phyloP scores from a whole-genome alignment of 2,888 invertebrate genomes.

The Heliconius ismenius region DNA sequence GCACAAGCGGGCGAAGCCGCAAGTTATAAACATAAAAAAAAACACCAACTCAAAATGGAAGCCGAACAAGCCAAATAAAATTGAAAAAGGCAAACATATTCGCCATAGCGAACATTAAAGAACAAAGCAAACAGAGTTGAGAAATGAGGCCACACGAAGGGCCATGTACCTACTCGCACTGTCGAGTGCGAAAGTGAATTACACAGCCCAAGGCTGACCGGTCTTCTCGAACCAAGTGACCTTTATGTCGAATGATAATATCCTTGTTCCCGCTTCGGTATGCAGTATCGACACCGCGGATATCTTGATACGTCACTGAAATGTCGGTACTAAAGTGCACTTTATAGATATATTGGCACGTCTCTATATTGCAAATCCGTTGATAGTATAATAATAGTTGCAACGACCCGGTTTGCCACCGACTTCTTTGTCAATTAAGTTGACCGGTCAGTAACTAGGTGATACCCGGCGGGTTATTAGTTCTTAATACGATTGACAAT shows the following conservation, averaged over 20 bases:
- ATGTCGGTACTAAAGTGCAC: constrained; percentile 29
- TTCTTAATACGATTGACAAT: constrained; percentile 28
- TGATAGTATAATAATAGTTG: constrained; percentile 11
- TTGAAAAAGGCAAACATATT: constrained; percentile 41
- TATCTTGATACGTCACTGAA: constrained; percentile 51
- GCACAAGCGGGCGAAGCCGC: no score
- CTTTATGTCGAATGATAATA: constrained; percentile 76
- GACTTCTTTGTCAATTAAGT: constrained; percentile 20
- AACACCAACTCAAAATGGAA: constrained; percentile 9
- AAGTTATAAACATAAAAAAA: neutral
- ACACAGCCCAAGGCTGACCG: constrained; percentile 77
- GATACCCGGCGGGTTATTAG: constrained; percentile 29
- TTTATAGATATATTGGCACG: constrained; percentile 23
- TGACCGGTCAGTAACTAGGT: constrained; percentile 21
- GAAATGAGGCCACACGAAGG: constrained; percentile 78
- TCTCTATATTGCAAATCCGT: neutral
- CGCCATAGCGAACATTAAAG: constrained; percentile 48
- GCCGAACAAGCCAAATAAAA: constrained; percentile 23
- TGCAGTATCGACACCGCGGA: constrained; percentile 63
- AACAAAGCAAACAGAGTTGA: constrained; percentile 68
- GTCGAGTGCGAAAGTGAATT: constrained; percentile 76
- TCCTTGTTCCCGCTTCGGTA: constrained; percentile 72
- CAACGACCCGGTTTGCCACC: constrained; percentile 25
- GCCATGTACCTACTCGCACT: constrained; percentile 54
- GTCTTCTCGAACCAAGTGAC: constrained; percentile 79